Evolutionary conservation across 2,113 vertebrate species (phyloP).

Genomic region (Elaphurus davidianus): DNA sequence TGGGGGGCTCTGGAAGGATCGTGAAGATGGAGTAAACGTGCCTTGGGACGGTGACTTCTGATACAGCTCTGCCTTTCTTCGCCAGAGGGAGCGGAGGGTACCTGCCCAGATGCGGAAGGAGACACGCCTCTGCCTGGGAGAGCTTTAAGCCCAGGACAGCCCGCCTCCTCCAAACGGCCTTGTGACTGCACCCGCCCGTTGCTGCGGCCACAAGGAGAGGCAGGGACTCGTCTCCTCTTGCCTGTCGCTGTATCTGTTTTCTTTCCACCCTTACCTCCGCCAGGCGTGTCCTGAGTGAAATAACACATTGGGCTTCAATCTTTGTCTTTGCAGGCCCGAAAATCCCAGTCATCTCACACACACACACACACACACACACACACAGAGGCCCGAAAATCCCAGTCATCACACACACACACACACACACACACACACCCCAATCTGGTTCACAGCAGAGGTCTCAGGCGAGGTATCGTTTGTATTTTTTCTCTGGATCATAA

Average conservation of each 20-base stretch:
- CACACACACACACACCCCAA: neutral
- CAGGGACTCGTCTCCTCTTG: neutral
- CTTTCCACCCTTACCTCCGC: neutral
- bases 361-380: neutral
- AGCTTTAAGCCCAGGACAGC: neutral
- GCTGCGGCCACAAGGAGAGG: neutral
- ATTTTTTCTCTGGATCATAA: too few species aligned
- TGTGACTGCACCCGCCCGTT: neutral
- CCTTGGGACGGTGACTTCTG: neutral
- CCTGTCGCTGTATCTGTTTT: neutral
- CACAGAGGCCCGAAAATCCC: neutral
- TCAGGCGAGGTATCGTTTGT: too few species aligned
- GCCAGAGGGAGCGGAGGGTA: neutral
- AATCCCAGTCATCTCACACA: neutral
- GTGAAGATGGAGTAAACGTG: neutral
- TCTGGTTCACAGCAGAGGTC: neutral
- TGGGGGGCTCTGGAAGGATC: neutral
- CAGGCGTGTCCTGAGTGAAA: neutral
- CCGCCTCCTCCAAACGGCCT: neutral
- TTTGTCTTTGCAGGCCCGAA: neutral
- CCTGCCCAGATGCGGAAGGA: neutral
- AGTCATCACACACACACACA: accelerated
- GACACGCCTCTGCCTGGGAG: neutral
- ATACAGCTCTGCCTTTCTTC: neutral
- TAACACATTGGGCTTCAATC: neutral